Evolutionary conservation across 2,113 vertebrate genomes (phyloP), one percentile per base, ranked within the genome.

Genomic region (Paradoxurus hermaphroditus): DNA sequence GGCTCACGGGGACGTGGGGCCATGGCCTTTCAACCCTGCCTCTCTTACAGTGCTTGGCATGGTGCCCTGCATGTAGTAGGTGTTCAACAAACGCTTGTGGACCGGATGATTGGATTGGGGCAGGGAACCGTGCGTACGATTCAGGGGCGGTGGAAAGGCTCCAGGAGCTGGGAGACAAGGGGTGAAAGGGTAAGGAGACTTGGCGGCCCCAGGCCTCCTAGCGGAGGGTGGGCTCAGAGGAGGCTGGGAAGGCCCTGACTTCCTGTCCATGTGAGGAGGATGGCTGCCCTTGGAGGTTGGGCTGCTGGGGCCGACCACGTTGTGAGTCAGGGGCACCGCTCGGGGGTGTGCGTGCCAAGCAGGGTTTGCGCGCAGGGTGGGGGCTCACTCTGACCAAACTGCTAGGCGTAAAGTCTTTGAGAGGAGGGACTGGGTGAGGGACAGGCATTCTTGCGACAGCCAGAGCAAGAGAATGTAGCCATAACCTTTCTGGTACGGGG

Each of bases 71-170:
- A 0, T 16, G 10, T 4, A 31, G 56, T 27, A 16, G 65, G 53
- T 53, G 51, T 62, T 70, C 25, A 29, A 0, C 86, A 36, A 59
- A 21, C 44, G 34, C 19, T 44, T 59, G 25, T 6, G 27, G 49
- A 36, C 16, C 67, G 39, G 44, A 11, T 27, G 31, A 12, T 2
- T 4, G 16, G 31, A 12, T 2, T 4, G 16, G 65, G 39, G 8
- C 11, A 11, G 14, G 4, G 14, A 75, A 62, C 31, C 11, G 0
- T 39, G 6, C 4, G 1, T 13, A 21, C 65, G 27, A 51, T 39
- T 90, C 44, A 11, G 21, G 56, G 62, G 56, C 3, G 0, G 23
- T 44, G 51, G 16, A 51, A 21, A 12, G 14, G 49, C 51, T 73
- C 53, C 56, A 59, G 94, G 49, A 70, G 36, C 44, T 39, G 75